Conservation (phyloP, 2,113 vertebrate genomes). For the Fukomys damarensis region DNA sequence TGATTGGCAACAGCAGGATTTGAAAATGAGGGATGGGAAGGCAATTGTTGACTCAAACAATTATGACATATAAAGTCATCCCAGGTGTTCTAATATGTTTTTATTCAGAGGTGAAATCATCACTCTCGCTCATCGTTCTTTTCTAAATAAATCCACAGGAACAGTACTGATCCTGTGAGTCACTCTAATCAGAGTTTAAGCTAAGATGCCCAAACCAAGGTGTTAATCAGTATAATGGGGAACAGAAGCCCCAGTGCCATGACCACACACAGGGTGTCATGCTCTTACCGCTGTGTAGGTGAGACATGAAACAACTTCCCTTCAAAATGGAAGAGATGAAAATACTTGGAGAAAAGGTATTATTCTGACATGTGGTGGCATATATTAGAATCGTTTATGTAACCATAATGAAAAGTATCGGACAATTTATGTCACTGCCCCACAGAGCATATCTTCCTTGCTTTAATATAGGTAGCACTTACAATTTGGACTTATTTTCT, state of each 20-base stretch:
- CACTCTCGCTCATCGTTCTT: neutral
- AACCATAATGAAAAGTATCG: neutral
- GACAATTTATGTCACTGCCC: neutral
- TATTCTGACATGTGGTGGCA: neutral
- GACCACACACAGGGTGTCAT: neutral
- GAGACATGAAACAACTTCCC: neutral
- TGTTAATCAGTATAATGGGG: neutral
- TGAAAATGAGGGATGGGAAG: neutral
- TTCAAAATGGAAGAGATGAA: conserved; percentile 2
- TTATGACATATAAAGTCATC: neutral
- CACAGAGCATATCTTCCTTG: neutral
- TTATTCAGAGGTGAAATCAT: neutral
- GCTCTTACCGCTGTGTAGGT: neutral
- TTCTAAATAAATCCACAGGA: neutral
- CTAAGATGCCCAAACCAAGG: neutral
- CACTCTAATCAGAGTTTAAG: neutral
- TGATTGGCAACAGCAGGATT: neutral
- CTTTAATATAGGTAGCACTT: neutral
- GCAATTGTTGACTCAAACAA: neutral
- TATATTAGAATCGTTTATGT: neutral
- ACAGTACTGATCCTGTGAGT: neutral
- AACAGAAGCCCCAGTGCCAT: neutral
- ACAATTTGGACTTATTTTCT: conserved; percentile 9
- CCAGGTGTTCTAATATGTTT: neutral
- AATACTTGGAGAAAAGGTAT: neutral